These are phyloP conservation scores for Pelosia muscerda DNA, from an alignment of 2,888 invertebrate species.

Conservation along the genomic window DNA sequence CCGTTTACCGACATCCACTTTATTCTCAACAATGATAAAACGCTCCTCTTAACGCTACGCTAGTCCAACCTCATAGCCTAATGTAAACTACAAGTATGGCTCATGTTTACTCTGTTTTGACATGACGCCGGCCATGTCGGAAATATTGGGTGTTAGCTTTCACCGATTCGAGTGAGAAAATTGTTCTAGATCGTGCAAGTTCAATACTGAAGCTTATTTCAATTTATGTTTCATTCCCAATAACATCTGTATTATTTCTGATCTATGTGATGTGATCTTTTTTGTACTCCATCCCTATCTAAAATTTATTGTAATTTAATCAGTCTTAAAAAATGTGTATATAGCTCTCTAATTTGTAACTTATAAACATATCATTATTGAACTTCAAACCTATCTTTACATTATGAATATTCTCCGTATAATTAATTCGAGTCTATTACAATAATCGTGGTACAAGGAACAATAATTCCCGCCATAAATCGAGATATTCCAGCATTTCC, in stretches of 20 bases:
- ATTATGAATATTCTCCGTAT: slow-evolving; percentile 15
- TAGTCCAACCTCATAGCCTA: slow-evolving; percentile 20
- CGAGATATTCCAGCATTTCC: slow-evolving; percentile 44
- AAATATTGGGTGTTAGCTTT: slow-evolving; percentile 52
- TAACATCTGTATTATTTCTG: background rate
- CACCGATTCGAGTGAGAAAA: slow-evolving; percentile 39
- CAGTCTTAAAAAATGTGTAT: too few species aligned
- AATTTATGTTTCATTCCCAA: background rate
- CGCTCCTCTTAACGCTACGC: slow-evolving; percentile 1
- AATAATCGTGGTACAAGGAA: slow-evolving; percentile 49
- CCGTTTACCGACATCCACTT: background rate
- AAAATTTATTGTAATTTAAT: too few species aligned
- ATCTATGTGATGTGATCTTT: too few species aligned
- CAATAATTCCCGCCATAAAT: slow-evolving; percentile 49
- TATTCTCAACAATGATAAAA: background rate
- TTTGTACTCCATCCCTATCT: too few species aligned
- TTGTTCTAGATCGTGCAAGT: slow-evolving; percentile 11
- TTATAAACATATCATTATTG: background rate
- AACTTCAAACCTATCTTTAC: background rate
- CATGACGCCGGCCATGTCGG: slow-evolving; percentile 55
- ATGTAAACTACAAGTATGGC: slow-evolving; percentile 43
- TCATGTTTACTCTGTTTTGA: slow-evolving; percentile 50
- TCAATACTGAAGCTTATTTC: slow-evolving; percentile 7
- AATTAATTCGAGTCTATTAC: slow-evolving; percentile 50
- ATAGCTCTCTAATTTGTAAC: too few species aligned